phyloP scores from a whole-genome alignment of 2,888 invertebrate genomes.

The Calliopum simillimum region DNA sequence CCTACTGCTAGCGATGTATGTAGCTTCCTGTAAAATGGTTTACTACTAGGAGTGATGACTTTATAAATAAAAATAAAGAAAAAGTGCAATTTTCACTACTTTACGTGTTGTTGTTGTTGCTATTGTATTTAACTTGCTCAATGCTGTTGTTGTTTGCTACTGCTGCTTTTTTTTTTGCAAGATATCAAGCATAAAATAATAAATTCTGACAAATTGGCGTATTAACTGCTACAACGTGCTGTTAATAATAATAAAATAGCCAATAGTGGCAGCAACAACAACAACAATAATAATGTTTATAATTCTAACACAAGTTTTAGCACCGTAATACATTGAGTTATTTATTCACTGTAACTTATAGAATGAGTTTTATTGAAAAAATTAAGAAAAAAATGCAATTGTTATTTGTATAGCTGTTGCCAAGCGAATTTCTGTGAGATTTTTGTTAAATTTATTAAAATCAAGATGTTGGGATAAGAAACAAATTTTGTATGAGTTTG shows the following conservation, averaged over 20 bases:
- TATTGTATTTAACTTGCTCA: background rate
- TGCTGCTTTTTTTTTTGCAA: background rate
- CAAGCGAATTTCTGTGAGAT: too few relatives aligned
- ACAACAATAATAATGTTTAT: background rate
- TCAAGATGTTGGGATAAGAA: too few relatives aligned
- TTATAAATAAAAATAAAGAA: slow-evolving; percentile 17
- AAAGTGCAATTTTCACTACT: background rate
- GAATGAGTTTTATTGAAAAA: background rate
- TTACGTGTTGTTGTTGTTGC: background rate
- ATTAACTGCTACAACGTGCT: slow-evolving; percentile 26
- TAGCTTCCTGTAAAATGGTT: background rate
- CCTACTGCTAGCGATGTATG: background rate
- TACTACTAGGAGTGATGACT: slow-evolving; percentile 14
- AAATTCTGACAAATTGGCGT: slow-evolving; percentile 29
- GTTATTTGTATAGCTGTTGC: too few relatives aligned
- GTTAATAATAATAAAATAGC: slow-evolving; percentile 25
- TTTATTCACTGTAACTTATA: background rate
- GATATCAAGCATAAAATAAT: slow-evolving; percentile 22
- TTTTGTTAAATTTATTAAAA: too few relatives aligned
- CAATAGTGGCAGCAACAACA: background rate
- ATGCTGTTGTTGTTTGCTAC: background rate
- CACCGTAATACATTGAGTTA: slow-evolving; percentile 2
- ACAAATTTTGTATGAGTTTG: too few relatives aligned
- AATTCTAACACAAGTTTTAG: slow-evolving; percentile 12
- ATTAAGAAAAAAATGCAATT: too few relatives aligned